phyloP scores from a whole-genome alignment of 2,888 invertebrate genomes.

The Adela reaumurella region DNA sequence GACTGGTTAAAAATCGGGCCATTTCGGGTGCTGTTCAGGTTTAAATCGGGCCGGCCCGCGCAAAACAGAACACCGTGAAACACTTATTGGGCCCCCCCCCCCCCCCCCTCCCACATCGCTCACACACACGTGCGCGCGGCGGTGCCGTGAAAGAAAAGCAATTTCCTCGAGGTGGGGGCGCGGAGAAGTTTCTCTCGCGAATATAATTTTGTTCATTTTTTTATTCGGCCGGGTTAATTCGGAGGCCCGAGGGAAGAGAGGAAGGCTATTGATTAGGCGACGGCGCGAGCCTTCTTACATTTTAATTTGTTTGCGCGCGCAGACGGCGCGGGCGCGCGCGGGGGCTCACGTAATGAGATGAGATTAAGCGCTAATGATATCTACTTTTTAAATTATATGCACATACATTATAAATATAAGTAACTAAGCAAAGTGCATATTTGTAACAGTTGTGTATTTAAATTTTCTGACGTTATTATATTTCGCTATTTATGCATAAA shows the following conservation, averaged over 20 bases:
- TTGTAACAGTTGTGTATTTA: too few species aligned
- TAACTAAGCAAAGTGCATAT: too few species aligned
- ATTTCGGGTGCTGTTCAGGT: too few species aligned
- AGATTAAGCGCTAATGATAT: neutral
- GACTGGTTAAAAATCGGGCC: too few species aligned
- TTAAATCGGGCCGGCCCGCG: too few species aligned
- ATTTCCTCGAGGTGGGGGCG: slow-evolving; percentile 46
- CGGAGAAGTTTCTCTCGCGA: slow-evolving; percentile 46
- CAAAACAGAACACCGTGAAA: too few species aligned
- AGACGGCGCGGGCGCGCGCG: slow-evolving; percentile 42
- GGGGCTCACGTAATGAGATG: neutral
- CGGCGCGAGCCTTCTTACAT: slow-evolving; percentile 50
- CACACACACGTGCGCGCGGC: neutral
- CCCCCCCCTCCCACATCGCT: too few species aligned
- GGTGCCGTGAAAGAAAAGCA: slow-evolving; percentile 56
- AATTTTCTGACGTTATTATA: too few species aligned
- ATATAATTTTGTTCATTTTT: slow-evolving; percentile 59
- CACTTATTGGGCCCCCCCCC: neutral
- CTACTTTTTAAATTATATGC: too few species aligned
- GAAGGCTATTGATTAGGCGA: slow-evolving; percentile 53
- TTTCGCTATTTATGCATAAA: too few species aligned
- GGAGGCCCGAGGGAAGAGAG: slow-evolving; percentile 39
- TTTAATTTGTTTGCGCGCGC: slow-evolving; percentile 58
- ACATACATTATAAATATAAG: too few species aligned
- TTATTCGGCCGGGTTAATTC: slow-evolving; percentile 57